Percentiles rank a stretch among this genome's conserved stretches.
Conservation (phyloP, 2,888 invertebrate genomes). For the Drosophila borborema region DNA sequence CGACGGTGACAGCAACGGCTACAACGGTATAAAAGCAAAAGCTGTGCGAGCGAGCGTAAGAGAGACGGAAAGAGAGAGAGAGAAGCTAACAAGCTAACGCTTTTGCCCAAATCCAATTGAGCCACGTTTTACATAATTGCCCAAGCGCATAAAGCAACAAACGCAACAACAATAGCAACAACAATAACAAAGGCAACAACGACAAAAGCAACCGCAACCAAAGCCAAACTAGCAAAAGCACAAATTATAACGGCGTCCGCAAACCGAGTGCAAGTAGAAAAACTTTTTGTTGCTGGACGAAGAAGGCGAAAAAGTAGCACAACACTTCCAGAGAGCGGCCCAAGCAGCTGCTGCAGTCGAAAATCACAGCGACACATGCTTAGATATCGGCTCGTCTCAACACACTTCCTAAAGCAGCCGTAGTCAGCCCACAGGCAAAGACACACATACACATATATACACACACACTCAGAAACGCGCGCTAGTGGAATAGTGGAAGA, state of each 20-base stretch:
- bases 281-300: slow-evolving; percentile 44
- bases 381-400: slow-evolving; percentile 96
- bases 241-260: slow-evolving; percentile 64
- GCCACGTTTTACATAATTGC: slow-evolving; percentile 75
- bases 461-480: slow-evolving; percentile 2
- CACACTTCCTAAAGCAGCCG: slow-evolving; percentile 96
- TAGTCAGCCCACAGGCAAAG: slow-evolving; percentile 86
- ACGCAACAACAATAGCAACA: slow-evolving; percentile 36
- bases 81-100: slow-evolving; percentile 26
- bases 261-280: slow-evolving; percentile 58
- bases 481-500: slow-evolving; percentile 26
- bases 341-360: slow-evolving; percentile 67
- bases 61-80: slow-evolving; percentile 23
- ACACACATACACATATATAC: slow-evolving; percentile 2
- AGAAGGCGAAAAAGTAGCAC: slow-evolving; percentile 53
- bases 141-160: slow-evolving; percentile 57
- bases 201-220: slow-evolving; percentile 35
- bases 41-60: slow-evolving; percentile 13
- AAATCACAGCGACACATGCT: slow-evolving; percentile 88
- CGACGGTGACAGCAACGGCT: slow-evolving; percentile 42
- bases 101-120: slow-evolving; percentile 59
- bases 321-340: slow-evolving; percentile 45
- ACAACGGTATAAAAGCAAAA: slow-evolving; percentile 44
- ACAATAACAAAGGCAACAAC: slow-evolving; percentile 33
- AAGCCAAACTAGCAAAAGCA: slow-evolving; percentile 45